Conservation (phyloP, 2,797 vertebrate species). For the Fistularia commersonii region DNA sequence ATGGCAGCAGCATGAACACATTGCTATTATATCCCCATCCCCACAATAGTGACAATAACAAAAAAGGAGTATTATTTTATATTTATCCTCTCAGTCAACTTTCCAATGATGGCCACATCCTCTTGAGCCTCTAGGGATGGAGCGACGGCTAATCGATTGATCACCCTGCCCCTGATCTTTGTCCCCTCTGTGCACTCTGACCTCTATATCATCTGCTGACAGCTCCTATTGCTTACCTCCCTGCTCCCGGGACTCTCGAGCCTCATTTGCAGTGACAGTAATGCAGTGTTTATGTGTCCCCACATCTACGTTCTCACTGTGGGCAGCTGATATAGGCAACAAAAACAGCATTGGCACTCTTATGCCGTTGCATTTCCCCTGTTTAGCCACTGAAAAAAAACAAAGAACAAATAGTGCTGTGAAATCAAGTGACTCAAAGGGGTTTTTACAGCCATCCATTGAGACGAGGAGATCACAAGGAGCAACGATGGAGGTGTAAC, state of each 20-base stretch:
- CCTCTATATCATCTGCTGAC: conserved; percentile 50
- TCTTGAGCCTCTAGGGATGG: conserved; percentile 28
- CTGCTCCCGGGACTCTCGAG: conserved; percentile 20
- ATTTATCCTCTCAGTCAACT: conserved; percentile 31
- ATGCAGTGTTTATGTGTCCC: conserved; percentile 36
- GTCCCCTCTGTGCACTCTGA: conserved; percentile 41
- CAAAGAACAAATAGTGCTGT: conserved; percentile 16
- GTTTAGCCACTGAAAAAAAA: conserved; percentile 31
- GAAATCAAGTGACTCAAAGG: conserved; percentile 6
- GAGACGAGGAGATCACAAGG: conserved; percentile 42
- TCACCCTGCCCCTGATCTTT: conserved; percentile 29
- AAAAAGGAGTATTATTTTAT: conserved; percentile 10
- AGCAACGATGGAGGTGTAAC: conserved; percentile 32
- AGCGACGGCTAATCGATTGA: conserved; percentile 39
- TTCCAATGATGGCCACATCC: conserved; percentile 45
- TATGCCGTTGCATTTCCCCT: conserved; percentile 19
- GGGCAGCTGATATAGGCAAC: background rate
- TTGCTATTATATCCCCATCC: conserved; percentile 27
- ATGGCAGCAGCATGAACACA: conserved; percentile 22
- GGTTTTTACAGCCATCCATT: conserved; percentile 19
- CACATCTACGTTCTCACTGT: background rate
- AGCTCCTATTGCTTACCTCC: conserved; percentile 32
- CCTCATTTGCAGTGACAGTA: conserved; percentile 27
- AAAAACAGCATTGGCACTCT: background rate
- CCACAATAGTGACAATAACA: conserved; percentile 11